Evolutionary conservation across 2,888 invertebrate species (phyloP), one percentile per base, ranked within the genome.

Genomic region (Charanyca ferruginea): DNA sequence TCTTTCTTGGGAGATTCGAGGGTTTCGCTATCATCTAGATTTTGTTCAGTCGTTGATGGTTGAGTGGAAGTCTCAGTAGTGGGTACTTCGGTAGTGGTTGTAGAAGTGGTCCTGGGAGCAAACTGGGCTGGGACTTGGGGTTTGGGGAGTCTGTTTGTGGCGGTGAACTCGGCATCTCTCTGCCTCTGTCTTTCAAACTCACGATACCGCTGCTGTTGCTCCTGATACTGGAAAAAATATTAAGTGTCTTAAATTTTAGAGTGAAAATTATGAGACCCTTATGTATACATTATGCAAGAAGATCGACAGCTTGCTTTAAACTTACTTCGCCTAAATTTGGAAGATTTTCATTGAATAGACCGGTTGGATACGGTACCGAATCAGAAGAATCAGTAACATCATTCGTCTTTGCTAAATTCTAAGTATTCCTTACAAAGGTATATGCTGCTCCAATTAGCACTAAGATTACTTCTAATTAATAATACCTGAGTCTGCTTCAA

Each of bases 161-260:
- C 80, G 6, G 84, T 87, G 52, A 67, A 75, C 55, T 76, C 83
- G 18, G 87, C 88, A 38, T 93, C 91, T 0, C 89, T 82, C 49
- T 94, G 90, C 44, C 88, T 89, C 53, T 94, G 95, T 42, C 94
- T 90, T 41, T 89, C 89, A 42, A 92, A 90, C 72, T 94, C 89
- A 1, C 88, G 88, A 58, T 93, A 91, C 44, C 87, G 89, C 66
- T 93, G 89, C 73, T 94, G 91, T 66, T 95, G 95, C 54, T 86
- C 85, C 79, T 93, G 91, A 60, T 89, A 94, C 95, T 95, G 83
- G 25, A 67, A 22, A 18, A 28, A 47, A 22, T 23, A 18, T 18
- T 1, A 9, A 52, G 8, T 6, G n/a, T 38, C 1, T 16, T 38
- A 49, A 28, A 18, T 32, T 8, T 32, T 18, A 28, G 3, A 28